Evolutionary conservation across 2,888 invertebrate genomes (phyloP).

Genomic region (Lasioglossum villosulum): DNA sequence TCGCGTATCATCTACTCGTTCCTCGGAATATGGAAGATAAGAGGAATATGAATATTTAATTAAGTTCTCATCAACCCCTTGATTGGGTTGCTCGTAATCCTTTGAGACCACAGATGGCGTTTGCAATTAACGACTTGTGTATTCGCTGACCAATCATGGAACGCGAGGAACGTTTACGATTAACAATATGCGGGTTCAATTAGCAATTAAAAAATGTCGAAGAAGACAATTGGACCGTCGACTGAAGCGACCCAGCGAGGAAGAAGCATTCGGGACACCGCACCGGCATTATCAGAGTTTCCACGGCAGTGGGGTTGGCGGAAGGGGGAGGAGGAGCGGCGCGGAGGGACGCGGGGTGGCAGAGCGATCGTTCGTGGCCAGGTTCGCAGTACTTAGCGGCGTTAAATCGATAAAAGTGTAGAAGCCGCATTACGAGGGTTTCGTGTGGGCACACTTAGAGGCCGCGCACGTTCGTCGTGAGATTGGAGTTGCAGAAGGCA

Average conservation of each 20-base stretch:
- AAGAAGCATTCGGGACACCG: slow-evolving; percentile 41
- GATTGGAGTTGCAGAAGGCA: slow-evolving; percentile 62
- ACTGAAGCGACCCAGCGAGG: neutral
- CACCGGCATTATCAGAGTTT: slow-evolving; percentile 35
- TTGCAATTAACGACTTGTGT: neutral
- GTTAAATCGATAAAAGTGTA: slow-evolving; percentile 68
- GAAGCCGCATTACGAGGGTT: slow-evolving; percentile 66
- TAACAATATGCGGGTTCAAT: neutral
- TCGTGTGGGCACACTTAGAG: slow-evolving; percentile 67
- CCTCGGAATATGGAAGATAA: neutral
- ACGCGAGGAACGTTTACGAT: too few relatives aligned
- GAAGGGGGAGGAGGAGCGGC: neutral
- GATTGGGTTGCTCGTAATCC: neutral
- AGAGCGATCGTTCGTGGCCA: slow-evolving; percentile 55
- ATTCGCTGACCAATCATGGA: neutral
- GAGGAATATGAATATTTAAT: neutral
- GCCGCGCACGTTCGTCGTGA: slow-evolving; percentile 66
- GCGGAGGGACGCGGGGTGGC: neutral
- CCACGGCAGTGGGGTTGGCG: neutral
- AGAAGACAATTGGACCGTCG: neutral
- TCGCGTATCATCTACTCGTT: neutral
- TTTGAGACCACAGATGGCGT: neutral
- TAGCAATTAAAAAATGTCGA: neutral
- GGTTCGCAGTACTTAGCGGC: slow-evolving; percentile 60
- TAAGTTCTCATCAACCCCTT: neutral